Percentiles rank a stretch among this genome's conserved stretches.
Evolutionary conservation across 2,888 invertebrate species (phyloP).

Genomic region (Fragum whitleyi): DNA sequence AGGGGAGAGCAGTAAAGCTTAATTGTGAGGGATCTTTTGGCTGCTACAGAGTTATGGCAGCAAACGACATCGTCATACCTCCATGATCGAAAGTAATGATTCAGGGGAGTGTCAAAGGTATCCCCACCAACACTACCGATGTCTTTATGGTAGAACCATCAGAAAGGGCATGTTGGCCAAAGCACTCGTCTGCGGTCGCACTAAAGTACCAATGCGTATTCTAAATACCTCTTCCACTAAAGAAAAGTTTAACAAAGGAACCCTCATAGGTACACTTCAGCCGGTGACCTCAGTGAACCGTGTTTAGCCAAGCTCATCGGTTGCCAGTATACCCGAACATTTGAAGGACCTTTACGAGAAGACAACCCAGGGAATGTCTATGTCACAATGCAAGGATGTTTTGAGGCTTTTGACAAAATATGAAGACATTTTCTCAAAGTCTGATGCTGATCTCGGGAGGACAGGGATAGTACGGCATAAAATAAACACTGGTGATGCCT

Average conservation of each 20-base stretch:
- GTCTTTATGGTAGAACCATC: constrained; percentile 16
- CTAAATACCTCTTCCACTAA: background rate
- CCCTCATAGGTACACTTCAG: background rate
- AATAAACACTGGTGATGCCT: constrained; percentile 29
- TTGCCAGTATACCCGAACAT: too few relatives aligned
- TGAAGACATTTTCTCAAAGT: constrained; percentile 23
- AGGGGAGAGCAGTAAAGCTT: too few relatives aligned
- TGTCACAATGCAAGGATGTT: background rate
- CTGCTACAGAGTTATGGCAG: too few relatives aligned
- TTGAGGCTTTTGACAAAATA: constrained; percentile 18
- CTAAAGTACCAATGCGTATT: too few relatives aligned
- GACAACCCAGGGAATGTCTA: background rate
- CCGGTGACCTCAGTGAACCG: background rate
- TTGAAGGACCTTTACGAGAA: too few relatives aligned
- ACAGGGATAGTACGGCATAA: constrained; percentile 27
- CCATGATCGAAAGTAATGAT: too few relatives aligned
- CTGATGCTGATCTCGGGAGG: constrained; percentile 28
- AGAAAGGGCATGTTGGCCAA: background rate
- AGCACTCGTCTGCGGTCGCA: too few relatives aligned
- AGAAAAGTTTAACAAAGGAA: constrained; percentile 3
- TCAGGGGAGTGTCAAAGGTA: too few relatives aligned
- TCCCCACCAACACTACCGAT: too few relatives aligned
- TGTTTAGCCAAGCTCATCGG: too few relatives aligned
- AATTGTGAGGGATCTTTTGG: too few relatives aligned
- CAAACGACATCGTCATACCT: too few relatives aligned